These are phyloP conservation scores for Dasyprocta punctata DNA, from an alignment of 2,113 vertebrate species.

Conservation along the genomic window DNA sequence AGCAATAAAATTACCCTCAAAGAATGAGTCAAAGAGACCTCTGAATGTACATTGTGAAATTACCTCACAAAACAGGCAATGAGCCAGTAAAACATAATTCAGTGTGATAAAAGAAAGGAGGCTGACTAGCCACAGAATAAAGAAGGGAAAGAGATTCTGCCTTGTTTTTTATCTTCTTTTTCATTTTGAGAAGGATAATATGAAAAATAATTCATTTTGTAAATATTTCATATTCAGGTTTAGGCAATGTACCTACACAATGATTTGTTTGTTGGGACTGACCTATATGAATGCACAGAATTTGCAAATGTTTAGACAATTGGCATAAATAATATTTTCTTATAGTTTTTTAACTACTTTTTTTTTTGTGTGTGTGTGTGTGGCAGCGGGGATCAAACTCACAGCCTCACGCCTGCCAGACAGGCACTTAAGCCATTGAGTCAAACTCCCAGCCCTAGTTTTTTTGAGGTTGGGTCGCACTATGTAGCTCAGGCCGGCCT, in stretches of 20 bases:
- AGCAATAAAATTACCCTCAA: constrained; percentile 79
- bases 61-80: constrained; percentile 80
- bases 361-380: too few relatives aligned
- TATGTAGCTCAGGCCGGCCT: too few relatives aligned
- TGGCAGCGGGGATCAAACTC: too few relatives aligned
- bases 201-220: constrained; percentile 40
- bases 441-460: too few relatives aligned
- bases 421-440: too few relatives aligned
- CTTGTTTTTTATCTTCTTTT: constrained; percentile 42
- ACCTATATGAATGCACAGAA: background rate
- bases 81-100: constrained; percentile 81
- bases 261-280: background rate
- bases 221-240: background rate
- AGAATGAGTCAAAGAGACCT: constrained; percentile 81
- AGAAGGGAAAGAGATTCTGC: constrained; percentile 52
- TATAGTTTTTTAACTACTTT: too few relatives aligned
- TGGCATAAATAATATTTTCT: background rate
- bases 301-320: constrained; percentile 36
- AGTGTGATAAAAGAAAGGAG: constrained; percentile 34
- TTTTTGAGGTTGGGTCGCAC: too few relatives aligned
- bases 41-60: constrained; percentile 80
- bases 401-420: too few relatives aligned
- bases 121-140: constrained; percentile 63
- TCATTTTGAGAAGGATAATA: constrained; percentile 46
- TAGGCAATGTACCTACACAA: background rate